These are phyloP conservation scores for Semnornis frantzii DNA, from an alignment of 2,113 vertebrate genomes.

Conservation along the genomic window DNA sequence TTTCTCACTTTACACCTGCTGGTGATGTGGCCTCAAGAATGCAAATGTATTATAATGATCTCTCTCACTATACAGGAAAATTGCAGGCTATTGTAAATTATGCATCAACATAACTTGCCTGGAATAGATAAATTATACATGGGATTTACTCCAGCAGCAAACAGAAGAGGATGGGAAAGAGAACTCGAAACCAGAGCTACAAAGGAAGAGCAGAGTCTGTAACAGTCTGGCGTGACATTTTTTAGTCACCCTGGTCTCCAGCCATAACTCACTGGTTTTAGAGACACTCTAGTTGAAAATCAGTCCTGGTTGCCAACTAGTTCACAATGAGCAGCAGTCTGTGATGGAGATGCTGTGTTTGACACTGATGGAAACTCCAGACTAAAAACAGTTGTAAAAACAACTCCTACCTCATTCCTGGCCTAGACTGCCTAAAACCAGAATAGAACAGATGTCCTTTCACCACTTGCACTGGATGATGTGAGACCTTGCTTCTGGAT, in stretches of 20 bases:
- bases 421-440: neutral
- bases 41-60: neutral
- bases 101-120: constrained; percentile 2
- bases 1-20: neutral
- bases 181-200: neutral
- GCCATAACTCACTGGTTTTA: neutral
- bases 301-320: neutral
- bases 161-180: neutral
- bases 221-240: neutral
- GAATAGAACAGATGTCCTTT: neutral
- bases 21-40: neutral
- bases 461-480: neutral
- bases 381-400: neutral
- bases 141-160: neutral
- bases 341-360: neutral
- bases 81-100: constrained; percentile 21
- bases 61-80: neutral
- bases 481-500: neutral
- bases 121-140: constrained; percentile 34
- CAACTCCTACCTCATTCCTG: neutral
- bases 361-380: neutral
- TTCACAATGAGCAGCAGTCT: neutral
- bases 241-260: neutral
- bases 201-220: neutral
- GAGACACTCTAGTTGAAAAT: neutral